A percentile compares a stretch with the other conserved stretches of the same genome.
Conservation (phyloP, 2,797 vertebrate genomes). For the Steatocranus sp. region DNA sequence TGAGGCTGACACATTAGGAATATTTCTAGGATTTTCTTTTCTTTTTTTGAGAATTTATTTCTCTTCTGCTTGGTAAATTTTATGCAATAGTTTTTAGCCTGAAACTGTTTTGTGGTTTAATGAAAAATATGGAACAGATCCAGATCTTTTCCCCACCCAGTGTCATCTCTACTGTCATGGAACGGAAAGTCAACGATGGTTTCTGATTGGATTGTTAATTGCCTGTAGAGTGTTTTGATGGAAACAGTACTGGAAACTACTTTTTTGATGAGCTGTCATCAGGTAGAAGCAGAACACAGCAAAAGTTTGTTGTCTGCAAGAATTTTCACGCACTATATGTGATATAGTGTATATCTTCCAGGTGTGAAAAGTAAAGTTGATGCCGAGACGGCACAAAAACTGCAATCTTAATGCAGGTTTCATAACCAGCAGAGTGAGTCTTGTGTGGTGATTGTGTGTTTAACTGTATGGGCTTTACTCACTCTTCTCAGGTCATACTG, state of each 20-base stretch:
- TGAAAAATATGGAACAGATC: background rate
- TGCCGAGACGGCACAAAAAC: fast-evolving
- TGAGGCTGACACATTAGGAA: background rate
- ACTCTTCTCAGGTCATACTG: background rate
- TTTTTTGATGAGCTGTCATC: background rate
- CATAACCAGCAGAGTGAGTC: background rate
- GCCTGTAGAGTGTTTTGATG: background rate
- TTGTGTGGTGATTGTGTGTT: background rate
- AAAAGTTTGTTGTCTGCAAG: background rate
- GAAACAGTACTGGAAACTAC: background rate
- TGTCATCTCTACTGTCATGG: background rate
- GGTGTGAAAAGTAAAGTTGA: background rate
- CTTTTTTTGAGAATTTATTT: background rate
- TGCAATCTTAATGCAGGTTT: background rate
- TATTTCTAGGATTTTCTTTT: background rate
- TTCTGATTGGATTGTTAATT: background rate
- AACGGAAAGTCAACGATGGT: fast-evolving
- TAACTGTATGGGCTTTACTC: background rate
- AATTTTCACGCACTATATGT: fast-evolving
- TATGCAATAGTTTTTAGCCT: background rate
- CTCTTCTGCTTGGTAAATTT: background rate
- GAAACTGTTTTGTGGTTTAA: background rate
- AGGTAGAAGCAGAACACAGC: background rate
- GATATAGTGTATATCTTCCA: background rate
- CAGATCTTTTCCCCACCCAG: background rate